Evolutionary conservation across 2,888 invertebrate genomes (phyloP), one percentile per base, ranked within the genome.

Genomic region (Leptopilina myrica): DNA sequence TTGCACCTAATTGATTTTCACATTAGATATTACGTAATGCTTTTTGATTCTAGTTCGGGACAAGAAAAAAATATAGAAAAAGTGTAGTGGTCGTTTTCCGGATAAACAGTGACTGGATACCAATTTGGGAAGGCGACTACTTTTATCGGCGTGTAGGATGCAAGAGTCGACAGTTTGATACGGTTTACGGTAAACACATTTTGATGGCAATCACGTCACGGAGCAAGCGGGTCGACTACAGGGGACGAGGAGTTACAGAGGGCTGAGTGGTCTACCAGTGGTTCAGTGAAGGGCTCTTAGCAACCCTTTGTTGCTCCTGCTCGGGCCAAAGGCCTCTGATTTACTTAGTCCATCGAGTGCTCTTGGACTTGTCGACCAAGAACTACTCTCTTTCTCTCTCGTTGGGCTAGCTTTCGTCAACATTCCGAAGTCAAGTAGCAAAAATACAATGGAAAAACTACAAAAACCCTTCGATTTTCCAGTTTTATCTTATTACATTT

Each of bases 181-280:
- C 89, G 89, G 90, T 91, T 90, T 90, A 90, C 90, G 89, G 89
- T 90, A 91, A 91, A 90, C 89, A 90, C 91, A 90, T 91, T 91
- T 91, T 88, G 89, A 88, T 89, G 86, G 90, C 90, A 91, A 91
- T 91, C 90, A 90, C 88, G 90, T 89, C 88, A 89, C 85, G 86
- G 85, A 85, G 88, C 85, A 86, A 85, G 88, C 86, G 86, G 86
- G 84, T 85, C 84, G 73, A 33, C 82, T 80, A 79, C 81, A 80
- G 80, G 85, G 86, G 84, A 84, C 83, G 85, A 87, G 86, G 86
- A 86, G 88, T 86, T 85, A 84, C 83, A 85, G 86, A 84, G 86
- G 85, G 85, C 85, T 84, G 84, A 84, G 85, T 84, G 85, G 85
- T 85, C 84, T 84, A 85, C 78, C 82, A 80, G 85, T 82, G 83